A percentile compares a stretch with the other conserved stretches of the same genome.
Evolutionary conservation across 2,888 invertebrate species (phyloP).

Genomic region (Dasysyrphus albostriatus): DNA sequence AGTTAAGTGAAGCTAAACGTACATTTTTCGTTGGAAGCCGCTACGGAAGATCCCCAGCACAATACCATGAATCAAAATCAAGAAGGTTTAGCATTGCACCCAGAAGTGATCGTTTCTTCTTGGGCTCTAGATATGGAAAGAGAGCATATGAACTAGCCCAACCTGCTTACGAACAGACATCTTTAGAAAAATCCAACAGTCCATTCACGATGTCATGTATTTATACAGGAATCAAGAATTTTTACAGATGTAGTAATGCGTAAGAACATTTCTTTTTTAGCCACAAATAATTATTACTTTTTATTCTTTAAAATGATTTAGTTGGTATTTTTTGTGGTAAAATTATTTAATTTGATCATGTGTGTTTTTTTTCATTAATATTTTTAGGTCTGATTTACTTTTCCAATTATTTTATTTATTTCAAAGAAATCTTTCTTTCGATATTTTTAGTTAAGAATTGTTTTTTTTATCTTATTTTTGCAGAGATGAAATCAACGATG

Average conservation of each 20-base stretch:
- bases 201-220: constrained; percentile 82
- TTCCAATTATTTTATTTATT: too few relatives aligned
- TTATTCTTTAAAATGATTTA: too few relatives aligned
- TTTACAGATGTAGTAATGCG: constrained; percentile 85
- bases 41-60: constrained; percentile 82
- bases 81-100: constrained; percentile 82
- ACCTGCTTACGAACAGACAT: constrained; percentile 78
- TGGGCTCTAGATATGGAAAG: constrained; percentile 83
- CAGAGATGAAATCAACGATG: constrained; percentile 79
- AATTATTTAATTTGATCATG: too few relatives aligned
- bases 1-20: constrained; percentile 79
- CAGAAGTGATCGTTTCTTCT: constrained; percentile 83
- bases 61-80: constrained; percentile 80
- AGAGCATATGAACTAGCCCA: constrained; percentile 79
- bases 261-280: constrained; percentile 79
- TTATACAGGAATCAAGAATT: constrained; percentile 85
- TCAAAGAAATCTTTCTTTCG: too few relatives aligned
- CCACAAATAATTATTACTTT: too few relatives aligned
- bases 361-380: too few relatives aligned
- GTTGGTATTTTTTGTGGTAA: too few relatives aligned
- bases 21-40: constrained; percentile 84
- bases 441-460: not conserved
- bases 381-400: too few relatives aligned
- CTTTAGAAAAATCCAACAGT: constrained; percentile 77
- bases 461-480: constrained; percentile 22